Evolutionary conservation across 2,797 vertebrate genomes (phyloP).

Genomic region (Paguma larvata): DNA sequence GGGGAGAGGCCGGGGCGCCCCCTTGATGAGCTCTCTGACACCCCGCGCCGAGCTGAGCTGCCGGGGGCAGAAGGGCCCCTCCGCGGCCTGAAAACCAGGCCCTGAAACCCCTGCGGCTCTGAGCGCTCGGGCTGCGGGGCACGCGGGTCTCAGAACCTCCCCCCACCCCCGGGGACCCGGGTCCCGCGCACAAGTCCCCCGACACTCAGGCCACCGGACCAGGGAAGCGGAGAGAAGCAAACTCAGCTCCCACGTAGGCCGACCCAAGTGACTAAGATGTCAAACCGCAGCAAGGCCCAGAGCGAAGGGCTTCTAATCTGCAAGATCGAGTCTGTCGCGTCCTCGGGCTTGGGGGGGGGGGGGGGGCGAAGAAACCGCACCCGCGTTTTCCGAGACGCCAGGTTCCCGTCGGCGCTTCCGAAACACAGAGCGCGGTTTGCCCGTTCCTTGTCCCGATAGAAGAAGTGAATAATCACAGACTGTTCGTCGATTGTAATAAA

Average conservation of each 20-base stretch:
- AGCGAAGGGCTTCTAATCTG: background rate
- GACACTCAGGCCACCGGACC: background rate
- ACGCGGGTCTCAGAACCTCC: constrained; percentile 17
- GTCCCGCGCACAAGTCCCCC: constrained; percentile 33
- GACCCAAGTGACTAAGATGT: rapidly evolving
- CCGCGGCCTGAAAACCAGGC: constrained; percentile 75
- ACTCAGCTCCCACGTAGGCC: rapidly evolving
- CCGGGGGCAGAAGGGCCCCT: constrained; percentile 73
- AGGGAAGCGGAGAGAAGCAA: background rate
- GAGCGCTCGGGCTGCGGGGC: constrained; percentile 83
- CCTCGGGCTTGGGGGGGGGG: background rate
- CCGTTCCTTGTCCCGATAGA: background rate
- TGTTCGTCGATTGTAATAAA: rapidly evolving
- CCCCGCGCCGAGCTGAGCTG: constrained; percentile 85
- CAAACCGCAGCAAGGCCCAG: rapidly evolving
- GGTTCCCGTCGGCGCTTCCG: background rate
- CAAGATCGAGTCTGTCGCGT: background rate
- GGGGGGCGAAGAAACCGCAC: background rate
- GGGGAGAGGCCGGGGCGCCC: constrained; percentile 85
- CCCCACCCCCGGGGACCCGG: constrained; percentile 60
- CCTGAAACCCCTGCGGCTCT: constrained; percentile 82
- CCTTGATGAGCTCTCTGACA: constrained; percentile 85
- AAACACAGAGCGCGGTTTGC: rapidly evolving
- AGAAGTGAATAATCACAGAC: background rate
- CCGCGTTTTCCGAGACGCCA: background rate